A percentile compares a stretch with the other conserved stretches of the same genome.
phyloP scores from a whole-genome alignment of 2,113 vertebrate genomes.

The Pimephales promelas region DNA sequence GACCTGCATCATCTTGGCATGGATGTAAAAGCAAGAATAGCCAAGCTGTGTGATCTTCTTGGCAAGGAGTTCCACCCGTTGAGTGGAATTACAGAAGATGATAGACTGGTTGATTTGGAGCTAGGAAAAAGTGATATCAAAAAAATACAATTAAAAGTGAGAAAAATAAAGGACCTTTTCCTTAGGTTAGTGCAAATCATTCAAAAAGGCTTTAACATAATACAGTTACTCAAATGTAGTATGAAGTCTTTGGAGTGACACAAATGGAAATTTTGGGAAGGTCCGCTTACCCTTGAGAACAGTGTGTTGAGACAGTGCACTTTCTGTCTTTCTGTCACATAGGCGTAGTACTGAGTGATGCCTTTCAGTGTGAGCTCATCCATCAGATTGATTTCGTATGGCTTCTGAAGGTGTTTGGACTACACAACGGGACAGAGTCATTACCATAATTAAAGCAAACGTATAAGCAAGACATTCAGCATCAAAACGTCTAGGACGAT shows the following conservation, averaged over 20 bases:
- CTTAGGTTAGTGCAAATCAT: neutral
- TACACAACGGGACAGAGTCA: conserved; percentile 41
- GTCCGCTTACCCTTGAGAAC: conserved; percentile 76
- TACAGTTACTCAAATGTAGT: neutral
- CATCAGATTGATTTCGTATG: conserved; percentile 84
- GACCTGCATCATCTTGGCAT: conserved; percentile 84
- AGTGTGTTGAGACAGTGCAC: conserved; percentile 83
- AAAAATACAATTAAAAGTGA: neutral
- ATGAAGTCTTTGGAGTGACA: neutral
- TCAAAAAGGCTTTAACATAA: neutral
- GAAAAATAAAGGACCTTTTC: neutral
- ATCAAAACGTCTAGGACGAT: neutral
- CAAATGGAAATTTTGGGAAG: neutral
- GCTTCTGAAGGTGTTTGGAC: conserved; percentile 78
- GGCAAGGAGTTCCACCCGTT: conserved; percentile 79
- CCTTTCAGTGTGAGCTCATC: conserved; percentile 83
- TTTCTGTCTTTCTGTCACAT: conserved; percentile 80
- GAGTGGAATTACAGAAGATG: conserved; percentile 83
- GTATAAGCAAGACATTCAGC: neutral
- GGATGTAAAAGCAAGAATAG: conserved; percentile 83
- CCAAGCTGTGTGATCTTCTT: conserved; percentile 82
- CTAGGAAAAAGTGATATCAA: conserved; percentile 55
- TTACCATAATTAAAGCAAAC: neutral
- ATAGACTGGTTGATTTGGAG: conserved; percentile 84
- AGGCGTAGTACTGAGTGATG: conserved; percentile 82